phyloP scores from a whole-genome alignment of 2,113 vertebrate genomes.

The Smithornis capensis region DNA sequence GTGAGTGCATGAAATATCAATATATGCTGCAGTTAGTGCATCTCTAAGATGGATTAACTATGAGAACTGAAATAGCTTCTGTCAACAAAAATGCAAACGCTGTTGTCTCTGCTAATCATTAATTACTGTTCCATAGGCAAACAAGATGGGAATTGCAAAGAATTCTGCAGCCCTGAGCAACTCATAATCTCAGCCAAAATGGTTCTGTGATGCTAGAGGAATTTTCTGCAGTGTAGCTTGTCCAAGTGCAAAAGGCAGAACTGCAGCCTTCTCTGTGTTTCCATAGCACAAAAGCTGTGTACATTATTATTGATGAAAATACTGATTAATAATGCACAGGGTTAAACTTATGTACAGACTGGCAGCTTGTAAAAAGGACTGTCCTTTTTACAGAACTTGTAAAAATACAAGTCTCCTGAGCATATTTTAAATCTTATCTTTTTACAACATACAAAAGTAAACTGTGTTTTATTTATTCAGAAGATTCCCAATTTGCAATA shows the following conservation, averaged over 20 bases:
- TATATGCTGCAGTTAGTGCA: not conserved
- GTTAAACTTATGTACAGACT: not conserved
- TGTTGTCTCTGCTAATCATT: conserved; percentile 42
- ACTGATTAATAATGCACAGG: not conserved
- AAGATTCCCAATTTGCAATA: not conserved
- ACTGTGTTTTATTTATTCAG: not conserved
- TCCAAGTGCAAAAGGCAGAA: conserved; percentile 7
- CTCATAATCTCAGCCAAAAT: conserved; percentile 18
- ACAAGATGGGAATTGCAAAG: conserved; percentile 26
- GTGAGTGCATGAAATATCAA: not conserved
- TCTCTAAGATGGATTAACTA: conserved; percentile 30
- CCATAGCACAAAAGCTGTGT: not conserved
- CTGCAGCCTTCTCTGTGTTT: not conserved
- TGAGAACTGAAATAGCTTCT: conserved; percentile 16
- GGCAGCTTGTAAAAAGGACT: not conserved
- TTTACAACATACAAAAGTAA: not conserved
- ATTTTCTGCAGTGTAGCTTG: conserved; percentile 2
- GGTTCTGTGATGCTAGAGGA: conserved; percentile 21
- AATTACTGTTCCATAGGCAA: conserved; percentile 49
- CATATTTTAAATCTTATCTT: not conserved
- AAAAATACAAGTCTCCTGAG: not conserved
- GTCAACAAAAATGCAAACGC: conserved; percentile 1
- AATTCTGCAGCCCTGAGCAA: conserved; percentile 40
- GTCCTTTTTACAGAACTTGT: not conserved
- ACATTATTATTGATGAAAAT: not conserved